Evolutionary conservation across 2,797 vertebrate genomes (phyloP).

Genomic region (Avahi laniger): DNA sequence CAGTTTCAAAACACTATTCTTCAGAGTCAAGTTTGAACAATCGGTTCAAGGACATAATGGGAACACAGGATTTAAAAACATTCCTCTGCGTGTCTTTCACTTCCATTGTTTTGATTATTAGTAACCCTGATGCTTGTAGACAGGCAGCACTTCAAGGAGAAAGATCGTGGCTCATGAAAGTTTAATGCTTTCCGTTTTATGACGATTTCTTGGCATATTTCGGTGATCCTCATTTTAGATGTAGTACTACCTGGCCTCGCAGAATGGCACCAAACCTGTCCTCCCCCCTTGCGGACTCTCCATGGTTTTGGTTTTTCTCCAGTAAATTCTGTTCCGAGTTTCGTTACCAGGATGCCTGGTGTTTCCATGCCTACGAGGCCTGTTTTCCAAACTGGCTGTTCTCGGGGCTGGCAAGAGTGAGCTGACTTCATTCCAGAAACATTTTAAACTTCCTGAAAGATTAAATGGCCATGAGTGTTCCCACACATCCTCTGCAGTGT

Average conservation of each 20-base stretch:
- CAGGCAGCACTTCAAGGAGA: neutral
- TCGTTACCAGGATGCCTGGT: slow-evolving; percentile 3
- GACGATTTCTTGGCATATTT: neutral
- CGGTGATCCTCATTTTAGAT: neutral
- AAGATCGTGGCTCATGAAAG: neutral
- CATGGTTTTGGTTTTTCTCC: neutral
- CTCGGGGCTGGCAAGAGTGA: slow-evolving; percentile 51
- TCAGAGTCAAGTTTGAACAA: neutral
- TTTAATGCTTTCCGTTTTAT: neutral
- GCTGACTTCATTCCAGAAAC: slow-evolving; percentile 66
- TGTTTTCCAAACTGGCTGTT: slow-evolving; percentile 68
- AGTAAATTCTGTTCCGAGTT: neutral
- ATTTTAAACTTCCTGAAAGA: slow-evolving; percentile 59
- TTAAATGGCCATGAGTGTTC: neutral
- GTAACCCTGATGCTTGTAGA: neutral
- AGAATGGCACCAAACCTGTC: neutral
- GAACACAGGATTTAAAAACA: neutral
- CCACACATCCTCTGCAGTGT: neutral
- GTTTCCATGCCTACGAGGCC: slow-evolving; percentile 66
- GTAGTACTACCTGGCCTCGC: neutral
- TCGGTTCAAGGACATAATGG: neutral
- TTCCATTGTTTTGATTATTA: neutral
- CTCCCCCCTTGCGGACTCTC: neutral
- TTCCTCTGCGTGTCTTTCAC: neutral
- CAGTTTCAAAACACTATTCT: neutral